Evolutionary conservation across 2,797 vertebrate genomes (phyloP).

Genomic region (Carduelis carduelis): DNA sequence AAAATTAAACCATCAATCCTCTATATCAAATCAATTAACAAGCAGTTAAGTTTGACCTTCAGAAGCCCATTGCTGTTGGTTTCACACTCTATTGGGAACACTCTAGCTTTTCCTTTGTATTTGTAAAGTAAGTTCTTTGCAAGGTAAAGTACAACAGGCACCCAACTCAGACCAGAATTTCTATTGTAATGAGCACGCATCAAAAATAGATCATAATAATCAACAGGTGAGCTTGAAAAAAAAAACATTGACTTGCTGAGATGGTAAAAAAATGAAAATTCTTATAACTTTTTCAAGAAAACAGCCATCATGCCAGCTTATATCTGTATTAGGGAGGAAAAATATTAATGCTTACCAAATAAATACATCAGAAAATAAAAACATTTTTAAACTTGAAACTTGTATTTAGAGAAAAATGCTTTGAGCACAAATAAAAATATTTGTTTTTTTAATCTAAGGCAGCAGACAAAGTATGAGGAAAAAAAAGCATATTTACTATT

Average conservation of each 20-base stretch:
- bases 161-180: not conserved
- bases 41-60: not conserved
- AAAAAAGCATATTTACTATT: not conserved
- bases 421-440: not conserved
- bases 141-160: not conserved
- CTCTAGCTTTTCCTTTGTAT: not conserved
- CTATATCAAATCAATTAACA: not conserved
- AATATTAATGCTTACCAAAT: not conserved
- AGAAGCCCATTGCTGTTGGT: not conserved
- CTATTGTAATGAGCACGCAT: not conserved
- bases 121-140: not conserved
- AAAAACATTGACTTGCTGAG: not conserved
- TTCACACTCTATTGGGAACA: not conserved
- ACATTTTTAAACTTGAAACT: not conserved
- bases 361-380: not conserved
- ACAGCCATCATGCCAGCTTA: not conserved
- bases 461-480: not conserved
- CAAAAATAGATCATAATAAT: not conserved
- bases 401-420: not conserved
- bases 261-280: not conserved
- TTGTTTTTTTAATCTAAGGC: not conserved
- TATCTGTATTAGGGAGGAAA: not conserved
- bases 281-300: not conserved
- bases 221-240: not conserved
- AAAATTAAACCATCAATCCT: not conserved